These are phyloP conservation scores for Doryteuthis pealeii DNA, from an alignment of 1,140 invertebrate genomes.

Conservation along the genomic window DNA sequence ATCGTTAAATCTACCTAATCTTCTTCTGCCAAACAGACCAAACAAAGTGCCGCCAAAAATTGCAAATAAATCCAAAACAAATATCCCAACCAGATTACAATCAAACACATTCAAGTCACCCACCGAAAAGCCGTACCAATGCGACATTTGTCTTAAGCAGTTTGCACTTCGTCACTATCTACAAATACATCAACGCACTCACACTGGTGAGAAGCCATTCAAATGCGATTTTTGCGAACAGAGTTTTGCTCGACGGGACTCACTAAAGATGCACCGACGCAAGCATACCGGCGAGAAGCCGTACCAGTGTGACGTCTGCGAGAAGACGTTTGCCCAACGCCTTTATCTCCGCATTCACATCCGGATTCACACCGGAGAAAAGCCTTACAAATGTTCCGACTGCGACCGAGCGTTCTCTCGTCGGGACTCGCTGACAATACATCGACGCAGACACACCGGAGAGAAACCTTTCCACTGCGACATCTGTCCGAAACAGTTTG, in stretches of 20 bases:
- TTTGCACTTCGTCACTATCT: slow-evolving; percentile 17
- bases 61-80: too few species aligned
- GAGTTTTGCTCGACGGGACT: slow-evolving; percentile 12
- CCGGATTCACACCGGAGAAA: slow-evolving; percentile 32
- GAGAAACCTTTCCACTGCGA: slow-evolving; percentile 81
- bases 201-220: slow-evolving; percentile 20
- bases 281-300: slow-evolving; percentile 29
- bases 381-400: slow-evolving; percentile 53
- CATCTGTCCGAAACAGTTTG: slow-evolving; percentile 89
- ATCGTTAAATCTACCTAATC: too few species aligned
- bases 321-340: slow-evolving; percentile 32
- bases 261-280: slow-evolving; percentile 26
- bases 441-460: slow-evolving; percentile 81
- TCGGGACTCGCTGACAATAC: slow-evolving; percentile 89
- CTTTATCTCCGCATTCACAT: slow-evolving; percentile 42
- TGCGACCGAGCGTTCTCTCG: slow-evolving; percentile 87
- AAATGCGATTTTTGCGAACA: slow-evolving; percentile 15
- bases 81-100: too few species aligned
- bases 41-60: too few species aligned
- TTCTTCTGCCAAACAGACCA: too few species aligned
- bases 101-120: too few species aligned
- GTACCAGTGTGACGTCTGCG: slow-evolving; percentile 21
- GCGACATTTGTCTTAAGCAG: slow-evolving; percentile 24
- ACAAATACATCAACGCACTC: slow-evolving; percentile 21
- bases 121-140: slow-evolving; percentile 7